Percentiles rank a stretch among this genome's conserved stretches.
These are phyloP conservation scores for Ceyx melanurus DNA, from an alignment of 2,113 vertebrate species.

Conservation along the genomic window DNA sequence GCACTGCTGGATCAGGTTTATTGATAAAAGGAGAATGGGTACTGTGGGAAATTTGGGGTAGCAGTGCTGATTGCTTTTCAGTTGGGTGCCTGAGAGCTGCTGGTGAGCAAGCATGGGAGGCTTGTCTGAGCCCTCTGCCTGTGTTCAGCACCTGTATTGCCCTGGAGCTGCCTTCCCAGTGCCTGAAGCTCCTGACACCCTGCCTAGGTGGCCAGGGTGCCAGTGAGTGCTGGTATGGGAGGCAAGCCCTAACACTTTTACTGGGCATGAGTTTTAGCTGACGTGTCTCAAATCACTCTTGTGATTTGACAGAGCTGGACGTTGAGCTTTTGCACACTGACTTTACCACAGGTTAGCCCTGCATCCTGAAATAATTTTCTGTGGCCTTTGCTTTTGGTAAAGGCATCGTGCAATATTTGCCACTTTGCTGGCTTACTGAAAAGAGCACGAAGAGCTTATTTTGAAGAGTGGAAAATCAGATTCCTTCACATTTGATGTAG, in stretches of 20 bases:
- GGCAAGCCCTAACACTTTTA: neutral
- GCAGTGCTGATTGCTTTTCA: rapidly evolving
- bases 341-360: neutral
- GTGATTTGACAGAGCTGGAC: neutral
- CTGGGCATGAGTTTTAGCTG: neutral
- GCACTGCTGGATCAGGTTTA: neutral
- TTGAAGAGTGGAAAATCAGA: neutral
- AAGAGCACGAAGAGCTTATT: neutral
- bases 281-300: neutral
- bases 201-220: neutral
- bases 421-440: neutral
- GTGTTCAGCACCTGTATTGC: neutral
- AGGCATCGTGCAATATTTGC: neutral
- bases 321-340: neutral
- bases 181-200: neutral
- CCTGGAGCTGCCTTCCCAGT: neutral
- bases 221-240: neutral
- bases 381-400: rapidly evolving
- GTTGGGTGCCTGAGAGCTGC: neutral
- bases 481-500: neutral
- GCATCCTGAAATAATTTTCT: neutral
- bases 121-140: neutral
- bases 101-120: too few species aligned
- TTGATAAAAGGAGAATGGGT: neutral
- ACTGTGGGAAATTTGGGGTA: neutral